These are phyloP conservation scores for Epinephelus coioides DNA, from an alignment of 2,797 vertebrate genomes.

Conservation along the genomic window DNA sequence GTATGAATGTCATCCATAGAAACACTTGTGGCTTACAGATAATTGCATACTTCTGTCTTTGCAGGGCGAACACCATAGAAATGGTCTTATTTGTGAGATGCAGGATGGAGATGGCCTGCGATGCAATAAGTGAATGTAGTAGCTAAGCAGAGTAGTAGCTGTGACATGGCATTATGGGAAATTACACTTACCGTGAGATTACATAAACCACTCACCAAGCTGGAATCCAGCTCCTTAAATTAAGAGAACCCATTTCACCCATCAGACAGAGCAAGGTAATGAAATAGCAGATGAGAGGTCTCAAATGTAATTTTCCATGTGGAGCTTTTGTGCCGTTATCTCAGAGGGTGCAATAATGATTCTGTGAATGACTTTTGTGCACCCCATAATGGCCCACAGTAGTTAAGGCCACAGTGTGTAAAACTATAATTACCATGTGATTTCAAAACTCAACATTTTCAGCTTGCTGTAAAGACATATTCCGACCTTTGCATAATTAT, in stretches of 20 bases:
- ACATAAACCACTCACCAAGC: constrained; percentile 88
- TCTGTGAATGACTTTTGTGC: constrained; percentile 88
- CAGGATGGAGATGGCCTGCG: constrained; percentile 74
- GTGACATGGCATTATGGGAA: constrained; percentile 87
- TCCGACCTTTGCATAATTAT: constrained; percentile 80
- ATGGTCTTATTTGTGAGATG: constrained; percentile 88
- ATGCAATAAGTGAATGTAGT: constrained; percentile 83
- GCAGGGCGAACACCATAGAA: constrained; percentile 88
- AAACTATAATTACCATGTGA: constrained; percentile 88
- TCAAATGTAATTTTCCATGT: constrained; percentile 90
- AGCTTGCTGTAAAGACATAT: constrained; percentile 80
- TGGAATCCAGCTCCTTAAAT: constrained; percentile 90
- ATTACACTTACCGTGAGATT: constrained; percentile 88
- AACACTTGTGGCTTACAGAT: constrained; percentile 85
- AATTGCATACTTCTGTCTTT: constrained; percentile 89
- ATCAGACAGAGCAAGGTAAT: constrained; percentile 87
- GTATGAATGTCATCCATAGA: constrained; percentile 87
- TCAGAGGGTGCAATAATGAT: constrained; percentile 89
- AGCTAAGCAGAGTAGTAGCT: constrained; percentile 85
- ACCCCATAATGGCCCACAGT: constrained; percentile 86
- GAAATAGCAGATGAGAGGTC: constrained; percentile 89
- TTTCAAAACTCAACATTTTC: constrained; percentile 86
- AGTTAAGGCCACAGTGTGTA: constrained; percentile 86
- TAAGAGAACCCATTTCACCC: constrained; percentile 90
- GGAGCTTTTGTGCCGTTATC: constrained; percentile 89